phyloP scores from a whole-genome alignment of 1,140 invertebrate genomes.

The Diploscapter pachys region DNA sequence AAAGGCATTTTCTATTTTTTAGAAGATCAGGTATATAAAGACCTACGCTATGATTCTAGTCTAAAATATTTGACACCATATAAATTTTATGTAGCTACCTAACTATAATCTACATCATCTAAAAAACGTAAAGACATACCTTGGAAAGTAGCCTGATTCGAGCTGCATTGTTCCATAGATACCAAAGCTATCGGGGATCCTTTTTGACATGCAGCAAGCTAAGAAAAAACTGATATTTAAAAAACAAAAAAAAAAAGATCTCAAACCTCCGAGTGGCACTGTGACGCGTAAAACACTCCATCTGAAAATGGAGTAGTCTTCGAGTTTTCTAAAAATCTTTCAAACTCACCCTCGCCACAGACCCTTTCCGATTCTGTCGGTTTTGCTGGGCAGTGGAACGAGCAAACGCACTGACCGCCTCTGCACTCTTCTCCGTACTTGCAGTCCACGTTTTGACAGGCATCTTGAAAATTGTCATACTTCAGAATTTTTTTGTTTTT shows the following conservation, averaged over 20 bases:
- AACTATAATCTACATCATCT: too few species aligned
- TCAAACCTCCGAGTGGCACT: slow-evolving; percentile 4
- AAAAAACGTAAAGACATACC: slow-evolving; percentile 1
- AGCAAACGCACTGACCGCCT: slow-evolving; percentile 78
- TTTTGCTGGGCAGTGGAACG: slow-evolving; percentile 69
- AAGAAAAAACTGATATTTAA: neutral
- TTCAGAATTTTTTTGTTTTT: neutral
- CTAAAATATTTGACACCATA: too few species aligned
- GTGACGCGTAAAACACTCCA: slow-evolving; percentile 18
- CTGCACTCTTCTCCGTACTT: slow-evolving; percentile 76
- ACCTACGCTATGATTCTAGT: neutral
- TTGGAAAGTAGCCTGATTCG: slow-evolving; percentile 18
- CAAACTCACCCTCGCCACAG: slow-evolving; percentile 26
- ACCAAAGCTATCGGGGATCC: slow-evolving; percentile 25
- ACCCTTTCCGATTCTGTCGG: slow-evolving; percentile 34
- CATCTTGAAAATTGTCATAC: slow-evolving; percentile 64
- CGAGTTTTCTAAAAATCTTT: neutral
- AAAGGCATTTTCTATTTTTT: neutral
- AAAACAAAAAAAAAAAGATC: too few species aligned
- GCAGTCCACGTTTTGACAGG: slow-evolving; percentile 75
- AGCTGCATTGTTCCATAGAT: slow-evolving; percentile 26
- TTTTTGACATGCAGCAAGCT: slow-evolving; percentile 29
- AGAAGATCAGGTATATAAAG: neutral
- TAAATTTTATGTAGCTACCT: too few species aligned
- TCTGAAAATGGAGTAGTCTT: slow-evolving; percentile 4